Evolutionary conservation across 2,888 invertebrate genomes (phyloP).

Genomic region (Andrena bicolor): DNA sequence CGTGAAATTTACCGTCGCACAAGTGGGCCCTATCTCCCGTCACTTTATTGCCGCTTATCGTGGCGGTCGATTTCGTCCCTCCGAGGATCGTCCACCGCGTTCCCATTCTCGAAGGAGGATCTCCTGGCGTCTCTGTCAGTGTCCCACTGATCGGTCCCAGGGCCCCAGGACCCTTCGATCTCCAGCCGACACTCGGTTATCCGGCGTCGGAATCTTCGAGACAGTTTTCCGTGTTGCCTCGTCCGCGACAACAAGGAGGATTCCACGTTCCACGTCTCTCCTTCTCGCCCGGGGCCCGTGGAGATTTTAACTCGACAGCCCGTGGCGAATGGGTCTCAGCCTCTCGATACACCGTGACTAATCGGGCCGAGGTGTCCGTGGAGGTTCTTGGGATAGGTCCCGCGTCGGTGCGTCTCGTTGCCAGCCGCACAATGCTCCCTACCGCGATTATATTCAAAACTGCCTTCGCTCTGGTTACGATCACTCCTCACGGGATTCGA

Average conservation of each 20-base stretch:
- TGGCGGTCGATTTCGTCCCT: conserved; percentile 60
- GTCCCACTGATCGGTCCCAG: neutral
- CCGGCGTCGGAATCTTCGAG: conserved; percentile 55
- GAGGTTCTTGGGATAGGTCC: conserved; percentile 75
- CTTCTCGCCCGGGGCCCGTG: conserved; percentile 6
- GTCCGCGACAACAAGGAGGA: conserved; percentile 22
- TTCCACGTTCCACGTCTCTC: conserved; percentile 5
- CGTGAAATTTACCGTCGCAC: conserved; percentile 52
- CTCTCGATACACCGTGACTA: conserved; percentile 73
- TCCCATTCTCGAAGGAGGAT: conserved; percentile 13
- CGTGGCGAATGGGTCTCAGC: conserved; percentile 75
- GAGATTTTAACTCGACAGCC: conserved; percentile 69
- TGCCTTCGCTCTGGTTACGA: conserved; percentile 64
- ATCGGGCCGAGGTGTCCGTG: conserved; percentile 68
- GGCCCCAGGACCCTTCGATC: neutral
- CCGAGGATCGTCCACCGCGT: conserved; percentile 41
- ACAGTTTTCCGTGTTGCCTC: conserved; percentile 37
- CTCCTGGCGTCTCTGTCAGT: neutral
- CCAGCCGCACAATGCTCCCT: conserved; percentile 47
- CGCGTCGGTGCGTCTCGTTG: conserved; percentile 39
- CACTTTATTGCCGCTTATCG: conserved; percentile 61
- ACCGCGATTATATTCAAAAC: conserved; percentile 55
- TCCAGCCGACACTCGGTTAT: conserved; percentile 24
- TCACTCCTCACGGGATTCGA: conserved; percentile 59
- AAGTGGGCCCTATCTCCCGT: conserved; percentile 56